A percentile compares a stretch with the other conserved stretches of the same genome.
Conservation (phyloP, 2,888 invertebrate genomes). For the Rotaria socialis region DNA sequence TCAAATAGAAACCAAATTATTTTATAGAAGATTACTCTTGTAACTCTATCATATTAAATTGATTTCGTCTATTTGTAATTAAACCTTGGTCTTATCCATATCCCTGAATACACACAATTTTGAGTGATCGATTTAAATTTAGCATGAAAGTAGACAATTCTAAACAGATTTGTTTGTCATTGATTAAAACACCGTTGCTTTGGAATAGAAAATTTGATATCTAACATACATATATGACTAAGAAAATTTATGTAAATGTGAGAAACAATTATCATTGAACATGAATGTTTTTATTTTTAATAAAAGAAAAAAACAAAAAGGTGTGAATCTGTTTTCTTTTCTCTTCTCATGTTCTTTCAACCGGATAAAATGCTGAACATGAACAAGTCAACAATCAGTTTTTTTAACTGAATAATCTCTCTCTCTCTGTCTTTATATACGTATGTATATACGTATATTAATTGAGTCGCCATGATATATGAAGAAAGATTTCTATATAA, state of each 20-base stretch:
- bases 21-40: no score
- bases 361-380: neutral
- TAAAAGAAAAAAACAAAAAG: neutral
- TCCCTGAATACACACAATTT: no score
- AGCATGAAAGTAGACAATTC: neutral
- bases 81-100: no score
- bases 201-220: neutral
- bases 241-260: neutral
- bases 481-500: neutral
- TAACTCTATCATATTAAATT: no score
- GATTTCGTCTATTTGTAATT: no score
- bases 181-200: neutral
- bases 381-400: neutral
- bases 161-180: neutral
- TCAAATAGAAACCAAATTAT: no score
- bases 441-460: neutral
- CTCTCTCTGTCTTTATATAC: no score
- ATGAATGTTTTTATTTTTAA: neutral
- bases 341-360: neutral
- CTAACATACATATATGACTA: neutral
- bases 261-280: neutral
- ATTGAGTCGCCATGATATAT: neutral
- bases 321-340: neutral
- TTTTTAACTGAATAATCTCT: neutral
- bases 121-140: neutral